Base-by-base conservation (phyloP, 2,888 invertebrate species). In the Crematogaster levior region DNA sequence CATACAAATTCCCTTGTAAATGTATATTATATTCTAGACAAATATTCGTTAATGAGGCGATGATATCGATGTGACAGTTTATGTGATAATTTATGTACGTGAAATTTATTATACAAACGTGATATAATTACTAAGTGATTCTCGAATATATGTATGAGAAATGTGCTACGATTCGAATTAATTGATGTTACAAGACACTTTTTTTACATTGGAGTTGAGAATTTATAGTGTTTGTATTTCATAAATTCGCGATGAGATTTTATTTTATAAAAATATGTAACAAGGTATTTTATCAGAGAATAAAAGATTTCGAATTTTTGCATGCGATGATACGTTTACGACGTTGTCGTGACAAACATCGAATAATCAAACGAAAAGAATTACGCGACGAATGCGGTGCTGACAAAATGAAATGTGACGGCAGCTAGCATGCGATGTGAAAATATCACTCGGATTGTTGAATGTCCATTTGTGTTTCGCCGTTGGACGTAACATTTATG, bases 311-410 rank as follows among this genome's bases (percentile, higher is more conserved):
- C 43, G n/a, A 27, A 58, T 58, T 65, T 43, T 72, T 18, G 18
- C 40, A 40, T 12, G 37, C 18, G 15, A 56, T 15, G n/a, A 40
- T 43, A 53, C 21, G 58, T 60, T 15, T 48, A n/a, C n/a, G n/a
- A 21, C 3, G 6, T 66, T 9, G 30, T 3, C 37, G 40, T 56
- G 68, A 40, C 40, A 21, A 53, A 77, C 40, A 6, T 77, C 30
- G 56, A 70, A 79, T 70, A 79, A 79, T 79, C 70, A 79, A 79
- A 79, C 56, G 30, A 79, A 43, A 79, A 56, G 56, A 75, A 65
- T 65, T 53, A 75, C 48, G 74, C 37, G 46, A 48, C 46, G 74
- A 51, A 75, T 46, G 34, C 27, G 68, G 30, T 27, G 43, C 30
- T 77, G 77, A 43, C 77, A 68, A 77, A 77, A 53, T 56, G 77